Evolutionary conservation across 1,140 invertebrate species (phyloP), one percentile per base, ranked within the genome.

Genomic region (Zaprionus ghesquierei): DNA sequence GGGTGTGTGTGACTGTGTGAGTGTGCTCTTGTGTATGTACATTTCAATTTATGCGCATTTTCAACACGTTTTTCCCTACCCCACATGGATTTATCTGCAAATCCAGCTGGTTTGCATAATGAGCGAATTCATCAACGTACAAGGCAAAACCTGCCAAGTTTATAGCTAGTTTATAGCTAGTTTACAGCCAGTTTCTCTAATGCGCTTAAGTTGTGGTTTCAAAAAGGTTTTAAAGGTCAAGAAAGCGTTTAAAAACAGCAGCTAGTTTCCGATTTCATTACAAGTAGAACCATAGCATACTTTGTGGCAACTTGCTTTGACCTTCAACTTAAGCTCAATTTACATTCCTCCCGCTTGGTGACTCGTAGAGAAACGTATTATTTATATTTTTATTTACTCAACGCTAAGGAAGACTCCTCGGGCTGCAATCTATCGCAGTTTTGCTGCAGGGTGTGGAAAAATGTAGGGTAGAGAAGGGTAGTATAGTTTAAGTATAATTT

Each of bases 21-120:
- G 5, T 15, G 33, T 38, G 12, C n/a, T 3, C 5, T 3, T 38
- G 68, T 61, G 80, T 72, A 38, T 64, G 61, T 68, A 54, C 58
- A 64, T 77, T 79, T 51, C 41, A 59, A 82, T 77, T 77, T 80
- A 85, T 75, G 81, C 61, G 65, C 77, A 78, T 81, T 75, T 71
- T 68, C 59, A 35, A 38, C 38, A 31, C 44, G 18, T 25, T 27
- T 22, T 49, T 31, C 50, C 18, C 29, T 27, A 27, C 53, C 13
- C 35, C 46, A 23, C 56, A 38, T 50, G 59, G 75, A 75, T 70
- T 77, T 77, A 54, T 50, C 66, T 25, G 64, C 68, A 72, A 72
- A 77, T 73, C 46, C 53, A 71, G 60, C 71, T 35, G 20, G 29
- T 80, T 79, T 85, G 69, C 73, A 79, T 80, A 85, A 69, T 60